Percentiles rank a stretch among this genome's conserved stretches.
phyloP scores from a whole-genome alignment of 2,113 vertebrate genomes.

The Lophotis ruficrista region DNA sequence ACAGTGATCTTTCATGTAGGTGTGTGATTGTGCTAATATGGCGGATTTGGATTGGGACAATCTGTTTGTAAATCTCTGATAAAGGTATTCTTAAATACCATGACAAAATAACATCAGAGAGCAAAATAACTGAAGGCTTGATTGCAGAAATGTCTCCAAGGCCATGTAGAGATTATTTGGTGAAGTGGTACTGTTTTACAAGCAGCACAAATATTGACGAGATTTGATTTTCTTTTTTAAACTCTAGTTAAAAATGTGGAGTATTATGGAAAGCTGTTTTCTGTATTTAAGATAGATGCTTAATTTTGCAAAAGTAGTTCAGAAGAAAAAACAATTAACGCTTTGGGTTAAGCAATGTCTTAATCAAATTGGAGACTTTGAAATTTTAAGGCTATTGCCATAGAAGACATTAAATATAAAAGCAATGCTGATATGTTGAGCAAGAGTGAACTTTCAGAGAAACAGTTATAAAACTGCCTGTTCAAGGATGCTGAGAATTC shows the following conservation, averaged over 20 bases:
- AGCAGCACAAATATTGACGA: neutral
- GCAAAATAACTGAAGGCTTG: neutral
- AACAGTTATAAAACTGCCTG: neutral
- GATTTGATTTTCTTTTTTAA: neutral
- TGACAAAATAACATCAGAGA: neutral
- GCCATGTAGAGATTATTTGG: neutral
- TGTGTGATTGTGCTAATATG: neutral
- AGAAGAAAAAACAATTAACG: neutral
- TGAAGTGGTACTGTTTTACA: neutral
- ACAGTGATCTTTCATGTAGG: neutral
- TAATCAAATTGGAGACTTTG: neutral
- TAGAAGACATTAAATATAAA: neutral
- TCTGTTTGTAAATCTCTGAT: neutral
- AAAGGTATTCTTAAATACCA: neutral
- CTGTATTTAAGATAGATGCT: neutral
- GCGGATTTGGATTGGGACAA: neutral
- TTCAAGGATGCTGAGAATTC: neutral
- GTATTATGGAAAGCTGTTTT: neutral
- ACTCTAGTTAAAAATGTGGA: neutral
- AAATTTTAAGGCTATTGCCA: neutral
- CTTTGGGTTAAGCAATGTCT: neutral
- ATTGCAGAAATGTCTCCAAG: neutral
- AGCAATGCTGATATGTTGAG: neutral
- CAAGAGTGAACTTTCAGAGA: neutral
- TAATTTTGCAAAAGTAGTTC: neutral